Conservation (phyloP, 1,140 invertebrate genomes). For the Apocrypta bakeri region DNA sequence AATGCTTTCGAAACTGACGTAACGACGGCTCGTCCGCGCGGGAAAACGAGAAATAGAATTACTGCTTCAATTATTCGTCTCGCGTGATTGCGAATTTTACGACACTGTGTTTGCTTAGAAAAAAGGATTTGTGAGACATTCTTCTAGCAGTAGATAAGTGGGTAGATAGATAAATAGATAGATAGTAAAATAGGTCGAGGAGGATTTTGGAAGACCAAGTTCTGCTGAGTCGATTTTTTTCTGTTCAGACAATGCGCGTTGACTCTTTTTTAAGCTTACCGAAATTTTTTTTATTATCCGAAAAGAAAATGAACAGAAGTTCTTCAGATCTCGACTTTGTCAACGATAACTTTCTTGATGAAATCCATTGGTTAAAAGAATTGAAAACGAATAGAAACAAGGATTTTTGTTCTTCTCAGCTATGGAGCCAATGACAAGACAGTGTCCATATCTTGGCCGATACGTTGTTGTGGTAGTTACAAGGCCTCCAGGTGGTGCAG, state of each 20-base stretch:
- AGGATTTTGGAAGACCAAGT: not conserved
- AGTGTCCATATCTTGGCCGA: slow-evolving; percentile 68
- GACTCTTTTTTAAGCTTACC: not conserved
- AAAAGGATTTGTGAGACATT: not conserved
- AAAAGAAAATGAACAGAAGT: not conserved
- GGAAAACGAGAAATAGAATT: slow-evolving; percentile 40
- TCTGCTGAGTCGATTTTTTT: not conserved
- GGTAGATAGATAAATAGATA: no score
- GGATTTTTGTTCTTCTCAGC: slow-evolving; percentile 53
- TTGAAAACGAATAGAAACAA: no score
- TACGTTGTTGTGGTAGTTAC: slow-evolving; percentile 68
- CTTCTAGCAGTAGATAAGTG: no score
- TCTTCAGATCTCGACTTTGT: not conserved
- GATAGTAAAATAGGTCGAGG: not conserved
- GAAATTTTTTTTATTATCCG: not conserved
- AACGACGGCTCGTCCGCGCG: slow-evolving; percentile 33
- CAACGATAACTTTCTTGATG: no score
- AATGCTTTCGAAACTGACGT: slow-evolving; percentile 4
- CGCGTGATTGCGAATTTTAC: slow-evolving; percentile 31
- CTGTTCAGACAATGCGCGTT: not conserved
- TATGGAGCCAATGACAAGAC: slow-evolving; percentile 64
- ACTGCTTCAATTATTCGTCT: slow-evolving; percentile 10
- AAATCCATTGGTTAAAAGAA: no score
- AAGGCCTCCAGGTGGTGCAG: slow-evolving; percentile 55
- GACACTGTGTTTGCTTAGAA: not conserved